These are phyloP conservation scores for Phacellophora camtschatica DNA, from an alignment of 30 jellyfish, hydroid and myxozoan genomes.

Conservation along the genomic window DNA sequence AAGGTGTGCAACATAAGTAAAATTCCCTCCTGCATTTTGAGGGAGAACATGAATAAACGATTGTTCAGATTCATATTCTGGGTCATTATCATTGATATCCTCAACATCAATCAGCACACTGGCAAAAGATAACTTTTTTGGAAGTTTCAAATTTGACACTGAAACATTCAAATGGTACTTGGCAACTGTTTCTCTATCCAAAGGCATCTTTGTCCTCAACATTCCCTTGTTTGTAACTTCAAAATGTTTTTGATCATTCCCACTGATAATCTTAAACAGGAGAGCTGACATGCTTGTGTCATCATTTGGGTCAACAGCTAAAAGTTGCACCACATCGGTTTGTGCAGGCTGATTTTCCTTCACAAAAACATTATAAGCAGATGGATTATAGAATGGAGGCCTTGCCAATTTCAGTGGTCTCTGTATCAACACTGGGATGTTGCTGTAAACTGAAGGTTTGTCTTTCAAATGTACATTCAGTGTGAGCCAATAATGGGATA, in stretches of 20 bases:
- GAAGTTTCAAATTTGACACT: constrained; percentile 11
- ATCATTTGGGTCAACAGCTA: constrained; percentile 59
- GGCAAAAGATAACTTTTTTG: constrained; percentile 55
- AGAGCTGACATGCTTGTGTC: neutral
- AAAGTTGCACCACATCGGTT: constrained; percentile 43
- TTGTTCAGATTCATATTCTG: neutral
- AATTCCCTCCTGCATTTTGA: constrained; percentile 33
- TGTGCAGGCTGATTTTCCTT: constrained; percentile 50
- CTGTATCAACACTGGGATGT: constrained; percentile 62
- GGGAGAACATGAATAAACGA: neutral
- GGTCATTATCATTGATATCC: constrained; percentile 89
- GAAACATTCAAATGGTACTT: constrained; percentile 41
- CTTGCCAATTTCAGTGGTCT: neutral
- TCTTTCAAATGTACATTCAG: constrained; percentile 82
- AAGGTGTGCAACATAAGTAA: constrained; percentile 43
- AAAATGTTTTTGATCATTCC: constrained; percentile 60
- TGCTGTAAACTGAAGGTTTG: constrained; percentile 67
- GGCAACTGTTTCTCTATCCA: constrained; percentile 48
- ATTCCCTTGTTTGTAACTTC: constrained; percentile 25
- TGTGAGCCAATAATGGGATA: constrained; percentile 85
- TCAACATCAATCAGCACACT: constrained; percentile 60
- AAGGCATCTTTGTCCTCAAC: constrained; percentile 9
- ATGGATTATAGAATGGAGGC: constrained; percentile 67
- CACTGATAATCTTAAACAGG: constrained; percentile 38
- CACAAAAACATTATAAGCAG: constrained; percentile 59